These are phyloP conservation scores for Terrapene triunguis DNA, from an alignment of 2,113 vertebrate genomes.

Conservation along the genomic window DNA sequence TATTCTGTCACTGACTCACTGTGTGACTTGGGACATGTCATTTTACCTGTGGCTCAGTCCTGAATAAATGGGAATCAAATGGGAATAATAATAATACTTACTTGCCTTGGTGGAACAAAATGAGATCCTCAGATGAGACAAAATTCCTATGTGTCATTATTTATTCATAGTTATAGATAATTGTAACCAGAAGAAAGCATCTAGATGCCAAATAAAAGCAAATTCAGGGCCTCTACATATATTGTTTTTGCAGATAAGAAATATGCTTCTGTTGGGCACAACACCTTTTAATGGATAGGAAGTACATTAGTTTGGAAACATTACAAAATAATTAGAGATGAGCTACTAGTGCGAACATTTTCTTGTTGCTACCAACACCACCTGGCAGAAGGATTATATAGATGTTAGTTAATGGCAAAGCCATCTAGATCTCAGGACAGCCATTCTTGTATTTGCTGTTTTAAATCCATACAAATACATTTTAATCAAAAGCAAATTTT, in stretches of 20 bases:
- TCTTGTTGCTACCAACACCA: not conserved
- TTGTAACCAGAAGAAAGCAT: not conserved
- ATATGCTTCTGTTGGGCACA: not conserved
- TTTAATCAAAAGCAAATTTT: not conserved
- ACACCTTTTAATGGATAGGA: not conserved
- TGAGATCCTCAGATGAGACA: not conserved
- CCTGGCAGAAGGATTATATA: not conserved
- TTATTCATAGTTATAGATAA: not conserved
- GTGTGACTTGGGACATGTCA: not conserved
- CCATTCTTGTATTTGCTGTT: not conserved
- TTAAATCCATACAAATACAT: not conserved
- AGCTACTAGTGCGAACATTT: not conserved
- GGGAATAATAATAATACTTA: not conserved
- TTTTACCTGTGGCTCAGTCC: not conserved
- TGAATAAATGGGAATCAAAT: not conserved
- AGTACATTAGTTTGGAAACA: not conserved
- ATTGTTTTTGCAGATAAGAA: not conserved
- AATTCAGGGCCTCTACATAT: not conserved
- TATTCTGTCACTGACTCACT: not conserved
- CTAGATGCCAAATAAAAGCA: not conserved
- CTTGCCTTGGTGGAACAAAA: not conserved
- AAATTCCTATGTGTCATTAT: not conserved
- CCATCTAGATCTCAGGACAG: not conserved
- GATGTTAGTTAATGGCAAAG: not conserved
- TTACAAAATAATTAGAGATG: not conserved